Conservation (phyloP, 2,797 vertebrate species). For the Hipposideros larvatus region DNA sequence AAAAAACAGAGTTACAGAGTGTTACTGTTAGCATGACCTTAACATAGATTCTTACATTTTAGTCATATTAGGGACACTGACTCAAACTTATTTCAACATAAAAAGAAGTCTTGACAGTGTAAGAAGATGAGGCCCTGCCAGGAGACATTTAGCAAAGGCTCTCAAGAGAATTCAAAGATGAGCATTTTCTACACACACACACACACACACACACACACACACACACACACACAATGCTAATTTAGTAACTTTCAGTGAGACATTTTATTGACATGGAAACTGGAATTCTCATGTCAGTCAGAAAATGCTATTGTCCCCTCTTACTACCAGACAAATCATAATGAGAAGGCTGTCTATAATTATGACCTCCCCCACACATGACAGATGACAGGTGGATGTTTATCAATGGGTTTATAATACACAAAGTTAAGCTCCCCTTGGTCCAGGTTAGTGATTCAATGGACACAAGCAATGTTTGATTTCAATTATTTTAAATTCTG, state of each 20-base stretch:
- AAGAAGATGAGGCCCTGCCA: background rate
- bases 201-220: background rate
- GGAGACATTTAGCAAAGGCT: background rate
- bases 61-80: background rate
- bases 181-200: background rate
- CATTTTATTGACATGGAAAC: background rate
- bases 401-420: background rate
- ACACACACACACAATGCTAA: background rate
- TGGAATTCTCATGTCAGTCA: background rate
- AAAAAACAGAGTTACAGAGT: background rate
- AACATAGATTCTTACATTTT: background rate
- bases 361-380: background rate
- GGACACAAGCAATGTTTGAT: background rate
- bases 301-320: background rate
- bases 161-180: background rate
- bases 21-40: background rate
- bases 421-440: background rate
- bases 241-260: background rate
- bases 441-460: background rate
- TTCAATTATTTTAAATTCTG: slow-evolving; percentile 7
- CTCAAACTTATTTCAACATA: background rate
- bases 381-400: background rate
- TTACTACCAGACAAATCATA: background rate
- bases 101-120: background rate
- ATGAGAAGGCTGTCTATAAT: background rate